Conservation (phyloP, 1,140 invertebrate genomes). For the Antheraea pernyi region DNA sequence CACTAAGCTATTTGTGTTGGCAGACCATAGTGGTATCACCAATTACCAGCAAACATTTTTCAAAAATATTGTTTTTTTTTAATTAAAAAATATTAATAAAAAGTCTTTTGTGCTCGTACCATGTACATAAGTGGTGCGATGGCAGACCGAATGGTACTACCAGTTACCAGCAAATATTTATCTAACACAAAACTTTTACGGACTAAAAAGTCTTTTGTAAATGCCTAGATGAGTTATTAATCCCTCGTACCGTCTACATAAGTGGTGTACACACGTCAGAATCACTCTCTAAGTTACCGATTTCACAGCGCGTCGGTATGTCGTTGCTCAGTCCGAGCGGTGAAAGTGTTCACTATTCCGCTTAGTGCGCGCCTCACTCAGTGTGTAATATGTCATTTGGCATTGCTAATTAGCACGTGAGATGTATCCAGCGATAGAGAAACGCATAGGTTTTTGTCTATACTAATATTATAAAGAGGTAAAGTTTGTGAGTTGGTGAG, state of each 20-base stretch:
- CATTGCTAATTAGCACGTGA: conserved; percentile 1
- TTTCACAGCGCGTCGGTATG: background rate
- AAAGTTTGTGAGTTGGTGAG: too few species aligned
- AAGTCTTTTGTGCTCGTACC: too few species aligned
- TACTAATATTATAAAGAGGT: too few species aligned
- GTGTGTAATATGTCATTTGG: background rate
- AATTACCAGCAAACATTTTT: too few species aligned
- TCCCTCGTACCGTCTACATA: background rate
- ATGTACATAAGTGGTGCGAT: background rate
- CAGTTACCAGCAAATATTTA: too few species aligned
- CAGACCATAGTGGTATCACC: too few species aligned
- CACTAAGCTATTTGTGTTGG: too few species aligned
- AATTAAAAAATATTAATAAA: too few species aligned
- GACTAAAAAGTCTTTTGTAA: too few species aligned
- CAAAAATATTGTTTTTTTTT: too few species aligned
- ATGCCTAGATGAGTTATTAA: background rate
- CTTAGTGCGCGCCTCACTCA: background rate
- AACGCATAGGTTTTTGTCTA: background rate
- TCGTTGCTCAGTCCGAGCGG: background rate
- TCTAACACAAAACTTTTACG: too few species aligned
- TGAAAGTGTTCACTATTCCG: background rate
- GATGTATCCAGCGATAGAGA: background rate
- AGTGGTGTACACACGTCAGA: background rate
- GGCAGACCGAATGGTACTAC: too few species aligned
- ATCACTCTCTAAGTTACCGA: background rate